Conservation (phyloP, 1,140 invertebrate genomes). For the Brachionus koreanus region DNA sequence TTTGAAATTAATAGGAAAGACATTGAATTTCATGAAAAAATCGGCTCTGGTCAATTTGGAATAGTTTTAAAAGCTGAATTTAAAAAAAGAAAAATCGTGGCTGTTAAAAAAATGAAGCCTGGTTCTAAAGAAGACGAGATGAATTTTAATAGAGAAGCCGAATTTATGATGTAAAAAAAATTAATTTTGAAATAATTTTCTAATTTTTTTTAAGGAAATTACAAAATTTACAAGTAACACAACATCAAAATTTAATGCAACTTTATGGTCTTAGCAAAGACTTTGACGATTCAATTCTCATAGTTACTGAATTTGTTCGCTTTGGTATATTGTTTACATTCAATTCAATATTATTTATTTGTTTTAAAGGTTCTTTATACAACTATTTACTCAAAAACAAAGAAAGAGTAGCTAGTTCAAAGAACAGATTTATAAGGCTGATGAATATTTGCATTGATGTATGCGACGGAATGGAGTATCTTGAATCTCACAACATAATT, state of each 20-base stretch:
- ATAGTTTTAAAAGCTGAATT: conserved; percentile 43
- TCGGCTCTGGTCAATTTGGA: conserved; percentile 41
- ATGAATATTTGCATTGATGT: conserved; percentile 30
- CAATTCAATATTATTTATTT: neutral
- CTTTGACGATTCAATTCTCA: conserved; percentile 31
- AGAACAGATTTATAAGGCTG: conserved; percentile 23
- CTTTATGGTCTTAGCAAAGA: conserved; percentile 35
- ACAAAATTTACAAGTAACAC: conserved; percentile 23
- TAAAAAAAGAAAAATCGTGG: conserved; percentile 33
- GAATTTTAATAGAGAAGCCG: conserved; percentile 40
- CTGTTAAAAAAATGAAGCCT: conserved; percentile 34
- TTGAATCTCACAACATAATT: conserved; percentile 92
- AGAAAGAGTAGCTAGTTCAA: conserved; percentile 22
- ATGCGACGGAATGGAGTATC: conserved; percentile 82
- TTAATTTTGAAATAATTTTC: neutral
- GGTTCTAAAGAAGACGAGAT: conserved; percentile 41
- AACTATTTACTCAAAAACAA: conserved; percentile 32
- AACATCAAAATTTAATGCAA: conserved; percentile 39
- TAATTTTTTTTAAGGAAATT: conserved; percentile 4
- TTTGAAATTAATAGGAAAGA: conserved; percentile 3
- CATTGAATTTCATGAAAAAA: conserved; percentile 40
- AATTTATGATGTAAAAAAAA: conserved; percentile 42
- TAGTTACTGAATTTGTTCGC: conserved; percentile 35
- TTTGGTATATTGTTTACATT: neutral
- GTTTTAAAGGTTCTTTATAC: conserved; percentile 5